Evolutionary conservation across 37 sponge, comb jelly and placozoan genomes (phyloP).

Genomic region (Cladorhizidae sp.): DNA sequence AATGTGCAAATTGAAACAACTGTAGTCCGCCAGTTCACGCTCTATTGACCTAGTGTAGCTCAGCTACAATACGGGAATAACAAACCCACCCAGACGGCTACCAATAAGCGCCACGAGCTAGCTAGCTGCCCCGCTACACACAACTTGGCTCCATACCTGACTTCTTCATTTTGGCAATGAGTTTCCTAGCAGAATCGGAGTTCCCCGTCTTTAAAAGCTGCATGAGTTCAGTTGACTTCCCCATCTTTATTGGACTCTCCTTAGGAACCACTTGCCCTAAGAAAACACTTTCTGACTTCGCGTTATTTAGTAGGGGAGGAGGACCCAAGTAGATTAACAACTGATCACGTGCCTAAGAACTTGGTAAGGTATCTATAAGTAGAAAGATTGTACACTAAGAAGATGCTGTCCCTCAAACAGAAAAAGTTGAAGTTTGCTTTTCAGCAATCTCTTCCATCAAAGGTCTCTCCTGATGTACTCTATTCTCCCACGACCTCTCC

Average conservation of each 20-base stretch:
- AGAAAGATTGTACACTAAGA: not conserved
- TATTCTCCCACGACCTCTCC: not conserved
- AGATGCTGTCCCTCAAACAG: constrained; percentile 13
- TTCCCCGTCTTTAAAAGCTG: constrained; percentile 68
- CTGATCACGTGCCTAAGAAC: not conserved
- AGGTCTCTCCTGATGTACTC: not conserved
- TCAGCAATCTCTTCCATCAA: not conserved
- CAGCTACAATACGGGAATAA: too few species aligned
- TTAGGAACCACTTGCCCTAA: not conserved
- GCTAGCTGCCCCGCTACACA: too few species aligned
- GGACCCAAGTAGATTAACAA: not conserved
- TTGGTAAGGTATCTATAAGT: not conserved
- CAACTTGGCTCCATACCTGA: constrained; percentile 52
- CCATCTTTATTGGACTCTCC: constrained; percentile 41
- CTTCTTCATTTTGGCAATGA: constrained; percentile 83
- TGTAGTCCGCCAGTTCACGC: too few species aligned
- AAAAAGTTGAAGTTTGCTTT: constrained; percentile 3
- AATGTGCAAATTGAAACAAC: too few species aligned
- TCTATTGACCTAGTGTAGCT: too few species aligned
- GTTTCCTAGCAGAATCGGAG: constrained; percentile 74
- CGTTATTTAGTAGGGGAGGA: too few species aligned
- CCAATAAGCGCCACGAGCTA: too few species aligned
- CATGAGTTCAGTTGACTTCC: constrained; percentile 83
- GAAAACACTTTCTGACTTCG: too few species aligned
- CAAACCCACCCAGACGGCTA: too few species aligned